These are phyloP conservation scores for Lepidothrix coronata DNA, from an alignment of 2,113 vertebrate species.

Conservation along the genomic window DNA sequence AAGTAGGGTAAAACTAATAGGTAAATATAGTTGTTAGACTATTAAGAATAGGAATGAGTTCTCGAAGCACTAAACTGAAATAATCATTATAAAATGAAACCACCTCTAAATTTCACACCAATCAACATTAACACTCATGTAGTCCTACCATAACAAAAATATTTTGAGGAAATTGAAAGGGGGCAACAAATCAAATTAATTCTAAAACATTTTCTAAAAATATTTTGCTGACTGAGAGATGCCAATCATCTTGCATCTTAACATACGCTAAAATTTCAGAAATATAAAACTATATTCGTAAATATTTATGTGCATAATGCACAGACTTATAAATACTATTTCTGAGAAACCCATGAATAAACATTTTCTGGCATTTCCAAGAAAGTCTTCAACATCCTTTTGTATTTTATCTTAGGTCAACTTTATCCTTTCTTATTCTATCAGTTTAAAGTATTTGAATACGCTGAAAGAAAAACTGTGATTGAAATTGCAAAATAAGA, in stretches of 20 bases:
- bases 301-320: background rate
- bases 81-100: background rate
- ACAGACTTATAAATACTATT: background rate
- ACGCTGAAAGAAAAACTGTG: background rate
- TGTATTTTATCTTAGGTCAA: background rate
- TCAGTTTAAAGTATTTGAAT: background rate
- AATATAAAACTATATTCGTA: background rate
- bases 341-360: slow-evolving; percentile 7
- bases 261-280: background rate
- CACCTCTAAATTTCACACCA: background rate
- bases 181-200: background rate
- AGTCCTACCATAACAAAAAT: background rate
- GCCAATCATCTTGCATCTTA: background rate
- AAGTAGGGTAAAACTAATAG: background rate
- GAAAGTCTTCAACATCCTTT: background rate
- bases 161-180: background rate
- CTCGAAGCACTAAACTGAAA: background rate
- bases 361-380: slow-evolving; percentile 7
- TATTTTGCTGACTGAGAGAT: background rate
- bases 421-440: background rate
- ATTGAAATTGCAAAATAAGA: background rate
- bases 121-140: background rate
- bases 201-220: rapidly evolving
- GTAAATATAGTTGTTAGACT: background rate
- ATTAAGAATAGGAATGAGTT: background rate